Evolutionary conservation across 1,140 invertebrate genomes (phyloP), one percentile per base, ranked within the genome.

Genomic region (Akabosia matsudoensis): DNA sequence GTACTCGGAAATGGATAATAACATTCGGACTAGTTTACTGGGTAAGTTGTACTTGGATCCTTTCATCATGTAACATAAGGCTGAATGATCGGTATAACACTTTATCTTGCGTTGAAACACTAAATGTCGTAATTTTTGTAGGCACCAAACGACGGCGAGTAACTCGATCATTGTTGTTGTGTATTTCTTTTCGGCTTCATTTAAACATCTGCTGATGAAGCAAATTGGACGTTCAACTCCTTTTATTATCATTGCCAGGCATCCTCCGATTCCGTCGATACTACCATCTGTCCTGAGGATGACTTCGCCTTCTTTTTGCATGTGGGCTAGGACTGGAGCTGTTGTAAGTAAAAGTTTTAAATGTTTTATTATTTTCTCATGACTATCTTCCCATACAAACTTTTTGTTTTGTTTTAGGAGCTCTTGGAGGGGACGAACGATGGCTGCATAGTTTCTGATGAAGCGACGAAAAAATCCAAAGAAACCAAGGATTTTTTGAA

Each of bases 11-110:
- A 72, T 2, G 37, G 13, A 37, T 13, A 67, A 30, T 30, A 67
- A 22, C 61, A 67, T 67, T 16, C 61, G 61, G 13, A n/a, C 28
- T n/a, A 67, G 61, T 67, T 67, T 67, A 22, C 61, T 67, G 22
- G 61, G 61, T 10, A 67, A 31, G 31, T 28, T 7, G 14, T 67
- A 7, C n/a, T 67, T 67, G 4, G 61, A 30, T 16, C 61, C 61
- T 31, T 67, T 67, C 7, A 67, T n/a, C 4, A 67, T 3, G n/a
- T 28, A 34, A 72, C 70, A 72, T 2, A 72, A 18, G 1, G 33
- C 70, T 2, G 33, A 51, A 24, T 51, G 37, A 34, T 72, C 70
- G 2, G 70, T 72, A 22, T n/a, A 34, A 28, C 13, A 7, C 14
- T 34, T 45, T n/a, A 72, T 24, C 2, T 34, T 34, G 2, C n/a